Percentiles rank a stretch among this genome's conserved stretches.
Conservation (phyloP, 2,113 vertebrate species). For the western clawed frog (Xenopus tropicalis) region UCB_Xtro_10.0 CM004446.2:100155501-100156000, state of each 20-base stretch:
- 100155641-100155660: conserved; percentile 95
- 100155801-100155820: conserved; percentile 78
- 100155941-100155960: too few relatives aligned
- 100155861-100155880: too few relatives aligned
- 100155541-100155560: too few relatives aligned
- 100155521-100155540: too few relatives aligned
- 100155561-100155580: too few relatives aligned
- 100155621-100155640: conserved; percentile 85
- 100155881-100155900: neutral
- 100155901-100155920: neutral
- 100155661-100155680: conserved; percentile 96
- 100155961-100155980: too few relatives aligned
- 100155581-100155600: too few relatives aligned
- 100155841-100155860: neutral
- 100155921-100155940: neutral
- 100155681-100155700: conserved; percentile 81
- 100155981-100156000: too few relatives aligned
- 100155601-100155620: conserved; percentile 75
- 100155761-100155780: conserved; percentile 83
- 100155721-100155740: conserved; percentile 90
- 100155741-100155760: conserved; percentile 92
- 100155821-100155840: conserved; percentile 76
- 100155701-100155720: conserved; percentile 88
- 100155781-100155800: conserved; percentile 83
- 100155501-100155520: too few relatives aligned